Evolutionary conservation across 1,140 invertebrate genomes (phyloP), one percentile per base, ranked within the genome.

Genomic region (Asbolus verrucosus): DNA sequence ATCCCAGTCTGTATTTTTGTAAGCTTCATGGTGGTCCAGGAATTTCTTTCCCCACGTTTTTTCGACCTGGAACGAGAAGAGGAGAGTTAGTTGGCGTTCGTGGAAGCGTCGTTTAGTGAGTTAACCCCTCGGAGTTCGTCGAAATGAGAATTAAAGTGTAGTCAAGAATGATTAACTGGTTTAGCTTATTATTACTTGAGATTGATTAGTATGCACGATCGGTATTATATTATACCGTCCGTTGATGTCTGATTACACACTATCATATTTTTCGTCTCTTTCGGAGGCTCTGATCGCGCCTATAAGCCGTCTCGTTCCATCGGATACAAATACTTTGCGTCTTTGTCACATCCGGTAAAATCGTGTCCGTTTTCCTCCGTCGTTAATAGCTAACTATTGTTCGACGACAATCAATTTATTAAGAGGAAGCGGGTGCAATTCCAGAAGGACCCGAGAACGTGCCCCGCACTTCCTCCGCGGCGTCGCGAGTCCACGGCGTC

Each of bases 41-140:
- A n/a, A n/a, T n/a, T n/a, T n/a, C n/a, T n/a, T n/a, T n/a, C n/a
- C n/a, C n/a, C n/a, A 87, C 2, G 81, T 85, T 67, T 81, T 75
- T 70, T 81, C 79, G 54, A 84, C 82, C 87, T 89, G 83, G 3
- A 83, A 81, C 80, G 77, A 73, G 75, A 74, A 77, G 11, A 27
- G 70, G 77, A 38, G 36, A 41, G 30, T 63, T 39, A 27, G 14
- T 54, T 11, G 2, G 18, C 13, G 19, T 63, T 33, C 11, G 61
- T n/a, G 61, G 21, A 41, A 59, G 15, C n/a, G 18, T 18, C 8
- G n/a, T 41, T 54, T 54, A 54, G 21, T 14, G 14, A 54, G 24
- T 54, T 24, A 27, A 15, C 46, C 46, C 46, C 27, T 46, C 6
- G 4, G 6, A n/a, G 4, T 38, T 18, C 43, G 43, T 0, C 43